Evolutionary conservation across 2,797 vertebrate species (phyloP), one percentile per base, ranked within the genome.

Genomic region (Cephalopachus bancanus): DNA sequence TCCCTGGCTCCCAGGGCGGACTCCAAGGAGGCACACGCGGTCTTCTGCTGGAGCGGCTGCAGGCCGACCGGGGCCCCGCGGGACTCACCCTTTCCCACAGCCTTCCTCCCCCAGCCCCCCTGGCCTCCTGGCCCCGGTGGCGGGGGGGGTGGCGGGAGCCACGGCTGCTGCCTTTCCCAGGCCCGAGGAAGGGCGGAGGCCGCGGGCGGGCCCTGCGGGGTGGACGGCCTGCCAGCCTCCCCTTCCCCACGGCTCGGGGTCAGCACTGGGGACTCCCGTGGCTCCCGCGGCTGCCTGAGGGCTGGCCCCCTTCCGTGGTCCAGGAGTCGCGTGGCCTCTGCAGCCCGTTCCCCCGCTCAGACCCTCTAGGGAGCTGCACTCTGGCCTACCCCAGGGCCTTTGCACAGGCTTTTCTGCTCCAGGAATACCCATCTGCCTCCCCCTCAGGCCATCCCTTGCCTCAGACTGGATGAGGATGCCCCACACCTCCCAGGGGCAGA

Each of bases 11-110:
- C 37, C 64, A 24, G 85, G 30, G 51, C 20, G 10, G 5, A 69
- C 89, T 55, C 75, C 0, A 26, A 2, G 57, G 85, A 83, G 55
- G 20, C 20, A 0, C 15, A 0, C 2, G 7, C 37, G 37, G 2
- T 55, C 55, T 17, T 44, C 19, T 17, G 59, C 83, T 89, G 79
- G n/a, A 59, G 53, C 60, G 59, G 71, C 83, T 1, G 0, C 19
- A 6, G 44, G 78, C 26, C 15, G 3, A 60, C 4, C 57, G 10
- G 75, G 30, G 37, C 71, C 91, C 81, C 37, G 5, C 8, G 57
- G 86, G 90, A 78, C n/a, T 5, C 1, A 76, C n/a, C 53, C 76
- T 79, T 97, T 93, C 97, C 92, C 96, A 94, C 72, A 37, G 37
- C 37, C 37, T 87, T 69, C 64, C 20, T 44, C 53, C 49, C 5